Conservation (phyloP, 2,888 invertebrate genomes). For the Drosophila prolongata region DNA sequence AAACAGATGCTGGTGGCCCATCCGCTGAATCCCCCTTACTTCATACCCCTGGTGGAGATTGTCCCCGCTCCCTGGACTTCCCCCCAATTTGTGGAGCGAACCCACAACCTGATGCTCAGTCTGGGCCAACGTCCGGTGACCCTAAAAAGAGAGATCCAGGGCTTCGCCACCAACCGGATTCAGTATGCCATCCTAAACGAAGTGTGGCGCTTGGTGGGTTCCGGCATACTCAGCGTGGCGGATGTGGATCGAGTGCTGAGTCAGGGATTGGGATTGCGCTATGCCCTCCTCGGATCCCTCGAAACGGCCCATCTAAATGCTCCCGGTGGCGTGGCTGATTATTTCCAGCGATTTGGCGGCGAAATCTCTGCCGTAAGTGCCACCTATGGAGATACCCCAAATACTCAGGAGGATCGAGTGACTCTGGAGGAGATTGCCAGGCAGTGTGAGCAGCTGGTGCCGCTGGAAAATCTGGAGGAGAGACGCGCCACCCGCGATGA, state of each 20-base stretch:
- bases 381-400: conserved; percentile 90
- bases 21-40: conserved; percentile 98
- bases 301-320: conserved; percentile 98
- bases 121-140: conserved; percentile 96
- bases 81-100: conserved; percentile 88
- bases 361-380: conserved; percentile 87
- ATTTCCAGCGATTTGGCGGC: conserved; percentile 87
- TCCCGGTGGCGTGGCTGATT: conserved; percentile 91
- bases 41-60: conserved; percentile 96
- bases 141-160: conserved; percentile 93
- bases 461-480: conserved; percentile 88
- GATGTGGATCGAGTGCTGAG: conserved; percentile 97
- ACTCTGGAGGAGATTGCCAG: conserved; percentile 89
- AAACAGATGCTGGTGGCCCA: conserved; percentile 89
- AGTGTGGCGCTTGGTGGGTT: conserved; percentile 93
- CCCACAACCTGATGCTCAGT: conserved; percentile 91
- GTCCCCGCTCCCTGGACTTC: conserved; percentile 97
- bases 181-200: conserved; percentile 98
- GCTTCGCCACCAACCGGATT: conserved; percentile 96
- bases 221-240: conserved; percentile 91
- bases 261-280: conserved; percentile 96
- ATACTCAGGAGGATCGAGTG: conserved; percentile 88
- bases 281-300: conserved; percentile 96
- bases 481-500: conserved; percentile 92
- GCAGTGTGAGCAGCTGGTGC: conserved; percentile 90